These are phyloP conservation scores for Xanthostigma xanthostigma DNA, from an alignment of 2,888 invertebrate species.

Conservation along the genomic window DNA sequence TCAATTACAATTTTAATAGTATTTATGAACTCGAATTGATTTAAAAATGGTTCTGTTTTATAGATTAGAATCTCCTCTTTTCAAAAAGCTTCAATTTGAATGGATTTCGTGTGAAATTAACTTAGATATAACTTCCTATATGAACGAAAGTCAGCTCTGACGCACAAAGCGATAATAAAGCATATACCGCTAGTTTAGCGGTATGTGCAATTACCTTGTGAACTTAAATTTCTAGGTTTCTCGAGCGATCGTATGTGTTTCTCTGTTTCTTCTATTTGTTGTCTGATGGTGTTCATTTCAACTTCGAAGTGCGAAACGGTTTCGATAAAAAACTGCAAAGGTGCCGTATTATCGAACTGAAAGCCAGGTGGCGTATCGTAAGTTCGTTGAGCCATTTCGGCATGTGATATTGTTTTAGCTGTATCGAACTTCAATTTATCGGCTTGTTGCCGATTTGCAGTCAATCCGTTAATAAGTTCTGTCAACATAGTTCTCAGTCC, in stretches of 20 bases:
- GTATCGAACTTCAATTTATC: constrained; percentile 56
- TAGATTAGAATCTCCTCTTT: no score
- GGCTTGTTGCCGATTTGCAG: constrained; percentile 41
- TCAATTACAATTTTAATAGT: no score
- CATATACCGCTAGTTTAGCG: no score
- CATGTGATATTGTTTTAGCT: constrained; percentile 53
- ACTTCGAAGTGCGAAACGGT: constrained; percentile 54
- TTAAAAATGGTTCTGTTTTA: no score
- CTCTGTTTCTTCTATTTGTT: constrained; percentile 58
- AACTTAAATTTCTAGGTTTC: constrained; percentile 45
- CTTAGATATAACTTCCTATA: no score
- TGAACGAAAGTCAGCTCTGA: no score
- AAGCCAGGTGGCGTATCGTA: constrained; percentile 60
- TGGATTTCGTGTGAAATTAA: no score
- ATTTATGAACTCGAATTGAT: no score
- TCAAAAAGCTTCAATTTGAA: no score
- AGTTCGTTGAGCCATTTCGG: constrained; percentile 65
- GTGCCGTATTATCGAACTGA: constrained; percentile 61
- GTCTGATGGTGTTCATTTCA: constrained; percentile 49
- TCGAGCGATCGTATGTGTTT: constrained; percentile 52
- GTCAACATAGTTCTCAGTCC: constrained; percentile 40
- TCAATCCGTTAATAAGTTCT: constrained; percentile 44
- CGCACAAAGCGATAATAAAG: no score
- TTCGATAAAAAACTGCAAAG: constrained; percentile 53
- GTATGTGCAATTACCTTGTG: constrained; percentile 51